Evolutionary conservation across 2,113 vertebrate genomes (phyloP), one percentile per base, ranked within the genome.

Genomic region (Rhinolophus sinicus): DNA sequence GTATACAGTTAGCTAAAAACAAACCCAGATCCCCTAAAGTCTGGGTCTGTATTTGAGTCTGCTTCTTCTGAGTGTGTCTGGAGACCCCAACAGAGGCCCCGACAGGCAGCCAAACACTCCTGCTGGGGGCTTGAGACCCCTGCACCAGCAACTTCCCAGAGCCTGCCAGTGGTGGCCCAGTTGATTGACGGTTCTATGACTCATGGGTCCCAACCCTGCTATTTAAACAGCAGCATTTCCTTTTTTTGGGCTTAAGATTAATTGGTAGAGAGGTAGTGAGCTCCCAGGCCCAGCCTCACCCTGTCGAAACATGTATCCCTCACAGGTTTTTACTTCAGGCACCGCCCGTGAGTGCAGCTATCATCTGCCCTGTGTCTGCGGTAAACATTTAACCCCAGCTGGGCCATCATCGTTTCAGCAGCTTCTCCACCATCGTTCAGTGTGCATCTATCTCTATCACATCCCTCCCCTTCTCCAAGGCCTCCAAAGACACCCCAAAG

Each of bases 141-240:
- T 73, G 62, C 0, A 52, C 56, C 33, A 76, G 70, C 56, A 73
- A 30, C 58, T 78, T 87, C 47, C 40, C 86, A 82, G 88, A 76
- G 58, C 58, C 50, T 26, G 33, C 33, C 33, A 10, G 40, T 19
- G 26, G 56, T 10, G 40, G 54, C 38, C 75, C 26, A 10, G 13
- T 75, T 62, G 24, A 33, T 16, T 54, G 30, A 64, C 30, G 38
- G 24, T 40, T 95, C 77, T 76, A 4, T 93, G 86, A 96, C 93
- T 96, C 95, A 77, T 11, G 2, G 33, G 26, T 76, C 26, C 77
- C 88, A 95, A 44, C n/a, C 82, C 76, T 90, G n/a, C 77, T 88
- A 62, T 93, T 95, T 94, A 76, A 85, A 94, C 69, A 95, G 33
- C 33, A 92, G n/a, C 19, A 5, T 95, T 97, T 97, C 94, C 80